These are phyloP conservation scores for Melitaea cinxia DNA, from an alignment of 1,140 invertebrate species.

Conservation along the genomic window DNA sequence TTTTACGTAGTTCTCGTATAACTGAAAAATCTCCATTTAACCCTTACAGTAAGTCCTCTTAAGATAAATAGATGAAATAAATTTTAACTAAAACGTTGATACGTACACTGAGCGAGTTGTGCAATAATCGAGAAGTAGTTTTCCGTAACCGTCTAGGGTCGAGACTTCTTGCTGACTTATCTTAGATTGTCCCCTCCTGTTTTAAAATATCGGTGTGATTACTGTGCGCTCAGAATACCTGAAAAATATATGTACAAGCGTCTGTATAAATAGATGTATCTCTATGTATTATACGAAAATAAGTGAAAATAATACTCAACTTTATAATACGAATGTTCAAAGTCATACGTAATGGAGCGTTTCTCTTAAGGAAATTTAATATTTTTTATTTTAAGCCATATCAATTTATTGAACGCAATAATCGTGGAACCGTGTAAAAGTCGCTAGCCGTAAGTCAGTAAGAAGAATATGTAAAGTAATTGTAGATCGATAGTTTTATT, in stretches of 20 bases:
- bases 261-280: constrained; percentile 29
- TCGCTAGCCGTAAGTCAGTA: constrained; percentile 59
- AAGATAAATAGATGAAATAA: constrained; percentile 40
- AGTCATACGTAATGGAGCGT: constrained; percentile 9
- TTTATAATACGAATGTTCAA: constrained; percentile 17
- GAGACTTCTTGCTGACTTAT: constrained; percentile 68
- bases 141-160: constrained; percentile 57
- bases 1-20: constrained; percentile 16
- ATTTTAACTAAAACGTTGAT: constrained; percentile 46
- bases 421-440: constrained; percentile 18
- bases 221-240: constrained; percentile 43
- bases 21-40: constrained; percentile 28
- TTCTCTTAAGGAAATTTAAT: neutral
- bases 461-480: constrained; percentile 57
- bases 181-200: constrained; percentile 45
- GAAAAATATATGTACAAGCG: constrained; percentile 33
- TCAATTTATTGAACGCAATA: constrained; percentile 9
- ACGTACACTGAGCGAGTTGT: constrained; percentile 74
- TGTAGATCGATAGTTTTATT: constrained; percentile 66
- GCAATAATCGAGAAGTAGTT: constrained; percentile 70
- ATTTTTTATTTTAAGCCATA: neutral
- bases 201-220: constrained; percentile 40
- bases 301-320: constrained; percentile 14
- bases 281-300: constrained; percentile 31
- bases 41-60: constrained; percentile 31